Evolutionary conservation across 92 coral and sea anemone species (phyloP), one percentile per base, ranked within the genome.

Genomic region (Phenganax stokvisi): DNA sequence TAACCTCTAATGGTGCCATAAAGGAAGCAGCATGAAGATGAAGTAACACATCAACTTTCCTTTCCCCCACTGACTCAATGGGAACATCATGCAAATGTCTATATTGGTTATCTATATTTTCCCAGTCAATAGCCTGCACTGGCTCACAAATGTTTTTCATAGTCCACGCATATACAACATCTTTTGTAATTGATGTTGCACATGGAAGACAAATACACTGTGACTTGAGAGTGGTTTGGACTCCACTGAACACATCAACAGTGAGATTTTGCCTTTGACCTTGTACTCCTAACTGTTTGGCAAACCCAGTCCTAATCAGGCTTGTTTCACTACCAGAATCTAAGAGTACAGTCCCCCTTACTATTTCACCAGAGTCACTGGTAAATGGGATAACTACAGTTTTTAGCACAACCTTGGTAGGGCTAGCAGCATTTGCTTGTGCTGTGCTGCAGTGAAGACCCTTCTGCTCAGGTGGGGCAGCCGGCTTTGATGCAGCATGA

Each of bases 1-100:
- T 71, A 64, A 87, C 84, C 52, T 87, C 79, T 25, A 77, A 9
- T 16, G 87, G 87, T 12, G 73, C 73, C 89, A 75, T 87, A 52
- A 87, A 83, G 10, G 84, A 80, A 52, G 89, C 87, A 17, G 89
- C 89, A 62, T 87, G 87, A 4, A 79, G 57, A 12, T 85, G 81
- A 16, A 83, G 54, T 76, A 87, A 72, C 0, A 87, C 87, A 73
- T 83, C 87, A 27, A 83, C 89, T n/a, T 60, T 65, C 59, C 51
- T 68, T 73, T 54, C 79, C 28, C 82, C 86, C 13, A 61, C 15
- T 20, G 85, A 54, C 68, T 76, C 80, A 2, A 81, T 57, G 12
- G 86, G 86, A 56, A 81, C 89, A 73, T 86, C 82, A 12, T 72
- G 72, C 80, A 85, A 56, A 74, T 85, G 86, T 13, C 7, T 12